These are phyloP conservation scores for Scortum barcoo DNA, from an alignment of 2,113 vertebrate species.

Conservation along the genomic window DNA sequence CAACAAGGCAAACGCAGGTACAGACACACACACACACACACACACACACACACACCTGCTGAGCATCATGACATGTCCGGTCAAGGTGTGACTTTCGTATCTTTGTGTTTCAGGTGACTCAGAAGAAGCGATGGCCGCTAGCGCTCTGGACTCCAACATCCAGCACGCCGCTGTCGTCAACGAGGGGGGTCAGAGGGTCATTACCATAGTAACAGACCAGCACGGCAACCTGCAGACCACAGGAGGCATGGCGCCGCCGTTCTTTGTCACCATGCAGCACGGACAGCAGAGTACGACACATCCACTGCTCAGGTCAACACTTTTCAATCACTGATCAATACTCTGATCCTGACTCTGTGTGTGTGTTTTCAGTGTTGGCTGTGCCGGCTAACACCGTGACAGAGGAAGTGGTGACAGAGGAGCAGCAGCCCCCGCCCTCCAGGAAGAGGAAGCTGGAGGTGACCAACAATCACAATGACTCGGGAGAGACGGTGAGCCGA, in stretches of 20 bases:
- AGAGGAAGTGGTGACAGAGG: slow-evolving; percentile 86
- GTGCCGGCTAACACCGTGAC: slow-evolving; percentile 88
- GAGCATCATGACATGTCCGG: not conserved
- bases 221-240: slow-evolving; percentile 87
- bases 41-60: not conserved
- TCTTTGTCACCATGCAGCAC: slow-evolving; percentile 90
- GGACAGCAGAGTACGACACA: slow-evolving; percentile 87
- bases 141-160: slow-evolving; percentile 81
- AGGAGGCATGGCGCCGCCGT: slow-evolving; percentile 85
- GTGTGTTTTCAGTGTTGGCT: slow-evolving; percentile 84
- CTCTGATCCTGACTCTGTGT: not conserved
- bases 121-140: slow-evolving; percentile 84
- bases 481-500: slow-evolving; percentile 79
- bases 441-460: slow-evolving; percentile 85
- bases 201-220: slow-evolving; percentile 91
- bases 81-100: not conserved
- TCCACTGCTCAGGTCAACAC: not conserved
- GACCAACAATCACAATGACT: slow-evolving; percentile 66
- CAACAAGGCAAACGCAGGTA: slow-evolving; percentile 85
- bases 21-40: not conserved
- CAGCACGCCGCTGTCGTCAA: slow-evolving; percentile 84
- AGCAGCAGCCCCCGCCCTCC: slow-evolving; percentile 76
- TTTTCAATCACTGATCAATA: accelerated
- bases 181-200: slow-evolving; percentile 88
- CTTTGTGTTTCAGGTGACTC: slow-evolving; percentile 71